Percentiles rank a stretch among this genome's conserved stretches.
Conservation (phyloP, 2,113 vertebrate genomes). For the Leucopsar rothschildi region DNA sequence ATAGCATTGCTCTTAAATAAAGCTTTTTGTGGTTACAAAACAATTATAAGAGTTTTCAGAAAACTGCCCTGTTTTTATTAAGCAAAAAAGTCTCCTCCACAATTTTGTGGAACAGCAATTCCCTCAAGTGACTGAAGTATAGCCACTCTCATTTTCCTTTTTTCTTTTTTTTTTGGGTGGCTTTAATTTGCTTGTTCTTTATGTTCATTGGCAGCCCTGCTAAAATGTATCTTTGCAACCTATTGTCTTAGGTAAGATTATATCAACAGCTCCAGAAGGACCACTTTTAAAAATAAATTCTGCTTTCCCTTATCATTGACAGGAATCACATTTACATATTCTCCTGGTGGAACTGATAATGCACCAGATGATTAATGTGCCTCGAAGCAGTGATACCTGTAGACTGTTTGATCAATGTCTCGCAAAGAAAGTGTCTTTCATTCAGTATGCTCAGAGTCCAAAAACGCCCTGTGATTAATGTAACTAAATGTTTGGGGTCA, state of each 20-base stretch:
- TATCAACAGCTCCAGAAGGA: slow-evolving; percentile 84
- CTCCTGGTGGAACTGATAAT: slow-evolving; percentile 87
- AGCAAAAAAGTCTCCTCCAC: neutral
- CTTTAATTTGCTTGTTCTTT: slow-evolving; percentile 72
- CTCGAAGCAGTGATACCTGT: slow-evolving; percentile 94
- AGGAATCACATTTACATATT: slow-evolving; percentile 99
- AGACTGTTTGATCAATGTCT: slow-evolving; percentile 88
- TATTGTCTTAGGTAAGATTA: slow-evolving; percentile 78
- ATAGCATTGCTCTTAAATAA: neutral
- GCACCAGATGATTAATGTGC: slow-evolving; percentile 91
- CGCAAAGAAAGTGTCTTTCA: slow-evolving; percentile 89
- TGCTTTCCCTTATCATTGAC: slow-evolving; percentile 87
- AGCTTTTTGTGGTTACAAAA: slow-evolving; percentile 14
- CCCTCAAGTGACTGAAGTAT: neutral
- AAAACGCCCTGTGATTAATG: slow-evolving; percentile 91
- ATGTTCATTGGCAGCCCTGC: slow-evolving; percentile 64
- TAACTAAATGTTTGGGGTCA: slow-evolving; percentile 89
- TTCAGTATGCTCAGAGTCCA: slow-evolving; percentile 77
- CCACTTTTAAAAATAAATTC: slow-evolving; percentile 89
- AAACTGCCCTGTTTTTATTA: slow-evolving; percentile 15
- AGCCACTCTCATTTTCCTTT: neutral
- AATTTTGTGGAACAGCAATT: neutral
- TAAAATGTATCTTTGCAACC: slow-evolving; percentile 79
- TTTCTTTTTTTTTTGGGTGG: neutral
- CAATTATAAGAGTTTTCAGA: slow-evolving; percentile 30